These are phyloP conservation scores for Diarsia brunnea DNA, from an alignment of 2,888 invertebrate species.

Conservation along the genomic window DNA sequence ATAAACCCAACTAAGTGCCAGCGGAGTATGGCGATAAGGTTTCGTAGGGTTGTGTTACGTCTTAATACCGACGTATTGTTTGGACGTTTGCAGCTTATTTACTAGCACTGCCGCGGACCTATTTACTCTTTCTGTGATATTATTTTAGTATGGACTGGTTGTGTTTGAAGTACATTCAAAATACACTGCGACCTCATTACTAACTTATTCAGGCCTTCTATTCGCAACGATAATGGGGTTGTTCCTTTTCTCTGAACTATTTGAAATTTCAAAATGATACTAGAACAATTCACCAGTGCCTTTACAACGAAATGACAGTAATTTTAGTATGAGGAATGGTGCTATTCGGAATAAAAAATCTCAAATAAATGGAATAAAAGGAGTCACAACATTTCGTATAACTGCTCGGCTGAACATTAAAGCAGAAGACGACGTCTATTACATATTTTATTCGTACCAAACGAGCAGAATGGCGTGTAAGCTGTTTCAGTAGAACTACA, in stretches of 20 bases:
- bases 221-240: neutral
- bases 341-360: slow-evolving; percentile 4
- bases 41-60: slow-evolving; percentile 56
- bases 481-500: slow-evolving; percentile 40
- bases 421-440: slow-evolving; percentile 6
- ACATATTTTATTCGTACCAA: slow-evolving; percentile 48
- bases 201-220: neutral
- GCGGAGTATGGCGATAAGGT: slow-evolving; percentile 56
- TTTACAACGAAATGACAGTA: neutral
- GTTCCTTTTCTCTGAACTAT: slow-evolving; percentile 1
- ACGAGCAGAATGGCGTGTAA: slow-evolving; percentile 32
- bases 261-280: slow-evolving; percentile 5
- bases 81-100: slow-evolving; percentile 43
- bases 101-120: slow-evolving; percentile 27
- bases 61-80: slow-evolving; percentile 48
- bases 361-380: slow-evolving; percentile 6
- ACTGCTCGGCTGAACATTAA: slow-evolving; percentile 26
- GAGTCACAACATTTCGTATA: slow-evolving; percentile 6
- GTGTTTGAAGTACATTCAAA: slow-evolving; percentile 7
- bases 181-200: neutral
- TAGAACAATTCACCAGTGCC: neutral
- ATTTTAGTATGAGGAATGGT: neutral
- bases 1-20: slow-evolving; percentile 59
- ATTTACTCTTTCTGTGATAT: slow-evolving; percentile 21
- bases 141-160: slow-evolving; percentile 12